phyloP scores from a whole-genome alignment of 2,888 invertebrate genomes.

The Acleris emargana region DNA sequence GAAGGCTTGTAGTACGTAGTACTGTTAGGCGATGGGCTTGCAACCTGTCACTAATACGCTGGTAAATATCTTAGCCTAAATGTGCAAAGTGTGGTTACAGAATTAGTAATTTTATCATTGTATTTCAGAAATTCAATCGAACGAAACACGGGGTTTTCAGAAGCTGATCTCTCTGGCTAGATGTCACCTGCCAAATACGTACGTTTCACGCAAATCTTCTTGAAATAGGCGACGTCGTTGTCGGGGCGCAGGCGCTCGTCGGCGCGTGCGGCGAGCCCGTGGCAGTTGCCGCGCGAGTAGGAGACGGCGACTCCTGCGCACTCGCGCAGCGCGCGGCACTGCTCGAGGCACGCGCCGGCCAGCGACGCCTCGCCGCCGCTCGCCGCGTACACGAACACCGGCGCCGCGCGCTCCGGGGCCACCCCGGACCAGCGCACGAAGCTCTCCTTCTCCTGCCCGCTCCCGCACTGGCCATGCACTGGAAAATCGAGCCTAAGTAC shows the following conservation, averaged over 20 bases:
- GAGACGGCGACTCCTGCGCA: constrained; percentile 78
- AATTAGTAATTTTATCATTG: no score
- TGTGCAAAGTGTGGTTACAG: no score
- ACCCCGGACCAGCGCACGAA: constrained; percentile 74
- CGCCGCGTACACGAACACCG: constrained; percentile 76
- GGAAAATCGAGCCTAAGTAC: no score
- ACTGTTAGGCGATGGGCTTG: no score
- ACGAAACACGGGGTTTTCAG: no score
- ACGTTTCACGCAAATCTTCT: constrained; percentile 86
- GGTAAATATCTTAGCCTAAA: no score
- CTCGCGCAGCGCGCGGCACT: constrained; percentile 72
- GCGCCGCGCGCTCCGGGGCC: constrained; percentile 62
- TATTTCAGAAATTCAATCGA: no score
- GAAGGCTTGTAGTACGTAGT: no score
- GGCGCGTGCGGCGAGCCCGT: constrained; percentile 61
- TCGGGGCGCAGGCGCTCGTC: constrained; percentile 67
- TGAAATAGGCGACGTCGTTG: constrained; percentile 85
- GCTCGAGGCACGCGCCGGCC: constrained; percentile 69
- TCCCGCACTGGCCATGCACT: constrained; percentile 55
- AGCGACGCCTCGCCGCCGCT: constrained; percentile 74
- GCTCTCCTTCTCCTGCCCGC: constrained; percentile 55
- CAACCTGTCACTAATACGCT: no score
- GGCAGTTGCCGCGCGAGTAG: constrained; percentile 76
- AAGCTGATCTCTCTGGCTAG: no score
- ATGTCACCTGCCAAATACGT: constrained; percentile 43